phyloP scores from a whole-genome alignment of 2,888 invertebrate genomes.

The Eustalomyia histrio region DNA sequence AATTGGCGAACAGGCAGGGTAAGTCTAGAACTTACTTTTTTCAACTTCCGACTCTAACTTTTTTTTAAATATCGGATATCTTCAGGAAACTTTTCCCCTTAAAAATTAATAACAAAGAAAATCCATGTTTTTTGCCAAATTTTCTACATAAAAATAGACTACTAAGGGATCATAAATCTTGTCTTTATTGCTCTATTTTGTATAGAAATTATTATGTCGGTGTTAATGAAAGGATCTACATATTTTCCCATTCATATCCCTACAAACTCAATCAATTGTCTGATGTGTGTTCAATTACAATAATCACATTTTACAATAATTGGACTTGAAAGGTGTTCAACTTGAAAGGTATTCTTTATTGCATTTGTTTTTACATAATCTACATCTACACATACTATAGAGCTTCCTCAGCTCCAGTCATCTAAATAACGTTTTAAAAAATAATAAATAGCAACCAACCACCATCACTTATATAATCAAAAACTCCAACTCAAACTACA shows the following conservation, averaged over 20 bases:
- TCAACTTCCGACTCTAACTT: too few relatives aligned
- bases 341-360: conserved; percentile 63
- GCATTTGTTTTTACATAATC: background rate
- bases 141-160: too few relatives aligned
- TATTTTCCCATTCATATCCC: conserved; percentile 62
- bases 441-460: conserved; percentile 26
- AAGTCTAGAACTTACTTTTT: too few relatives aligned
- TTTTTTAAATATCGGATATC: too few relatives aligned
- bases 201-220: too few relatives aligned
- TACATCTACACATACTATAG: background rate
- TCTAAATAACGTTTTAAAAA: background rate
- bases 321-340: conserved; percentile 67
- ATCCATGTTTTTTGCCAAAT: too few relatives aligned
- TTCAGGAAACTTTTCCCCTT: too few relatives aligned
- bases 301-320: conserved; percentile 59
- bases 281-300: conserved; percentile 21
- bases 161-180: too few relatives aligned
- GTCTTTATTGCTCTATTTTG: too few relatives aligned
- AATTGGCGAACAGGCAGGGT: too few relatives aligned
- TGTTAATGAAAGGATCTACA: too few relatives aligned
- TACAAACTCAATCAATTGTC: conserved; percentile 11
- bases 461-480: conserved; percentile 29
- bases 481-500: conserved; percentile 24
- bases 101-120: too few relatives aligned
- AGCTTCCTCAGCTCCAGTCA: background rate